Conservation (phyloP, 1,140 invertebrate species). For the Drosophila asahinai region DNA sequence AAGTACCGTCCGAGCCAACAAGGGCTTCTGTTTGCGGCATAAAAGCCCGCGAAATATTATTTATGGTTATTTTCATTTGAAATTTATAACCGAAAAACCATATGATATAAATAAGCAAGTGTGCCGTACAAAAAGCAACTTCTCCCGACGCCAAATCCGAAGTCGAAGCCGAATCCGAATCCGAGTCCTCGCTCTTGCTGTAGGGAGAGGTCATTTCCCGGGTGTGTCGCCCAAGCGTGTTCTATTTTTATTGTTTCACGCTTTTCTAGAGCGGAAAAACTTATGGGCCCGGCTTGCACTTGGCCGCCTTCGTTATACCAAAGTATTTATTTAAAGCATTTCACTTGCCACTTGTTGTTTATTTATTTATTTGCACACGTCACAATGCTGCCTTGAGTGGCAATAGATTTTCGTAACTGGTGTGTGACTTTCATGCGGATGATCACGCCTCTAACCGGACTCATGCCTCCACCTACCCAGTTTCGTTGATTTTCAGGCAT, state of each 20-base stretch:
- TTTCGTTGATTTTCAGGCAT: neutral
- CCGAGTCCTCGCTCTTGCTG: neutral
- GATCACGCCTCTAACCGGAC: conserved; percentile 4
- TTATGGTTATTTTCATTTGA: conserved; percentile 78
- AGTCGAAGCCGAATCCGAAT: neutral
- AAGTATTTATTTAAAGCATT: conserved; percentile 42
- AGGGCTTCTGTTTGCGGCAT: conserved; percentile 63
- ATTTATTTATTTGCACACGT: conserved; percentile 16
- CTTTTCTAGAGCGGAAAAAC: conserved; percentile 16
- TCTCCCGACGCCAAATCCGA: conserved; percentile 12
- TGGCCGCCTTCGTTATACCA: conserved; percentile 13
- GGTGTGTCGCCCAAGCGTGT: conserved; percentile 10
- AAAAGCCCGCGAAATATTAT: conserved; percentile 78
- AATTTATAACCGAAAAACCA: conserved; percentile 78
- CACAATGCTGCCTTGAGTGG: conserved; percentile 1
- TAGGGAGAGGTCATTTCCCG: conserved; percentile 25
- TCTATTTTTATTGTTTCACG: conserved; percentile 33
- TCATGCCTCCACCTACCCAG: neutral
- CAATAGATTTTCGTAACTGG: conserved; percentile 7
- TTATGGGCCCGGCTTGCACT: conserved; percentile 6
- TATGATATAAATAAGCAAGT: conserved; percentile 72
- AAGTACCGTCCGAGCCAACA: conserved; percentile 21
- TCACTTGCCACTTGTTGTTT: conserved; percentile 42
- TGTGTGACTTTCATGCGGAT: conserved; percentile 3
- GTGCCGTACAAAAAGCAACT: conserved; percentile 39